Evolutionary conservation across 1,140 invertebrate genomes (phyloP), one percentile per base, ranked within the genome.

Genomic region (Pogonomyrmex californicus): DNA sequence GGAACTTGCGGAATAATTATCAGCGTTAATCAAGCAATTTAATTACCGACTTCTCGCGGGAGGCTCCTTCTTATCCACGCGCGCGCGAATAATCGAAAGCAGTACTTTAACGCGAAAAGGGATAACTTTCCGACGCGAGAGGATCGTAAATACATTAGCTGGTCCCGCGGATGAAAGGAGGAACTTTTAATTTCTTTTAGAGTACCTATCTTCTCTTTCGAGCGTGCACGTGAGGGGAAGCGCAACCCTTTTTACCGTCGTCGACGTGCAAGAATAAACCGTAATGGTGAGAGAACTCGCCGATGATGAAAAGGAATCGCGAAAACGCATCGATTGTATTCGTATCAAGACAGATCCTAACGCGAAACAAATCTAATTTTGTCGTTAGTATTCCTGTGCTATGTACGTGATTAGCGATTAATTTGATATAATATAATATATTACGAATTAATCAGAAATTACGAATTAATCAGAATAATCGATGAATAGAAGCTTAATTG

Each of bases 21-120:
- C 77, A 86, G 65, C 66, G 78, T 86, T 86, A 82, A 86, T 86
- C 85, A 86, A 86, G 85, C 85, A 86, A 86, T 86, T 86, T 86
- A 86, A 86, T 86, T 86, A 86, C 65, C 77, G 85, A 82, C 78
- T 86, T 86, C 77, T 86, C 85, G 78, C 68, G 79, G 66, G 17
- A 82, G 79, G 47, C 54, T 30, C 62, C 56, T 23, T 66, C 66
- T 70, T 49, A 44, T 77, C 78, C 60, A 36, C n/a, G 47, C 14
- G 65, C 68, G 68, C 41, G 68, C 68, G 63, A 68, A 86, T 82
- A 86, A 86, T 86, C 85, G 85, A 82, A 86, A 71, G 85, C 78
- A 82, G 58, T 81, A 82, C 44, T 73, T 86, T 86, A 86, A 86
- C 66, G 66, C 44, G 66, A 14, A 71, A 86, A 86, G 49, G 85